Conservation (phyloP, 2,888 invertebrate genomes). For the Nomada fucata region DNA sequence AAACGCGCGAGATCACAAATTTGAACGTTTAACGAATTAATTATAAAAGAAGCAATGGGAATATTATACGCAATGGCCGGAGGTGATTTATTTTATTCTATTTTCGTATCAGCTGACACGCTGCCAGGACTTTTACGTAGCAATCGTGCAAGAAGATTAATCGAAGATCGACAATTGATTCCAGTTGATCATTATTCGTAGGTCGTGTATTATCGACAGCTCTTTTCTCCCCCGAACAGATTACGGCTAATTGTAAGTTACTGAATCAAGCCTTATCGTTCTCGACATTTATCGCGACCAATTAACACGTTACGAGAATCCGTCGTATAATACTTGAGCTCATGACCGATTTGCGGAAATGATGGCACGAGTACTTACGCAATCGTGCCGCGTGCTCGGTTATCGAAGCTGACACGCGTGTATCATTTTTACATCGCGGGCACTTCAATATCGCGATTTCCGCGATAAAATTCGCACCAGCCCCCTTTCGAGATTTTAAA, state of each 20-base stretch:
- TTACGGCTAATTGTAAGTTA: slow-evolving; percentile 20
- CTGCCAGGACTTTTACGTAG: no score
- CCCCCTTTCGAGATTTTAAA: background rate
- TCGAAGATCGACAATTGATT: slow-evolving; percentile 13
- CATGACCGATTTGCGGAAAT: slow-evolving; percentile 39
- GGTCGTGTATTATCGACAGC: slow-evolving; percentile 13
- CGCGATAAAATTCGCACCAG: no score
- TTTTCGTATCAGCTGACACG: no score
- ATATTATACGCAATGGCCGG: no score
- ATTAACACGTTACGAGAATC: slow-evolving; percentile 35
- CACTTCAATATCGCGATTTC: background rate
- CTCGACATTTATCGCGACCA: slow-evolving; percentile 15
- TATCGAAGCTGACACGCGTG: background rate
- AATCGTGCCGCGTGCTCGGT: slow-evolving; percentile 19
- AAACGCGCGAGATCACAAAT: no score
- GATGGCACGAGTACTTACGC: slow-evolving; percentile 18
- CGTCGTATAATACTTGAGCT: background rate
- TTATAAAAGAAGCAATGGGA: no score
- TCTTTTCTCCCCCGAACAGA: background rate
- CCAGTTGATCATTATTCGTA: background rate
- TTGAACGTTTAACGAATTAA: no score
- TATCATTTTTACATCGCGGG: slow-evolving; percentile 7
- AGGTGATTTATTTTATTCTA: no score
- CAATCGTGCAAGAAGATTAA: background rate
- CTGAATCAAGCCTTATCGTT: slow-evolving; percentile 25